Conservation (phyloP, 2,888 invertebrate species). For the Drosophila robusta region DNA sequence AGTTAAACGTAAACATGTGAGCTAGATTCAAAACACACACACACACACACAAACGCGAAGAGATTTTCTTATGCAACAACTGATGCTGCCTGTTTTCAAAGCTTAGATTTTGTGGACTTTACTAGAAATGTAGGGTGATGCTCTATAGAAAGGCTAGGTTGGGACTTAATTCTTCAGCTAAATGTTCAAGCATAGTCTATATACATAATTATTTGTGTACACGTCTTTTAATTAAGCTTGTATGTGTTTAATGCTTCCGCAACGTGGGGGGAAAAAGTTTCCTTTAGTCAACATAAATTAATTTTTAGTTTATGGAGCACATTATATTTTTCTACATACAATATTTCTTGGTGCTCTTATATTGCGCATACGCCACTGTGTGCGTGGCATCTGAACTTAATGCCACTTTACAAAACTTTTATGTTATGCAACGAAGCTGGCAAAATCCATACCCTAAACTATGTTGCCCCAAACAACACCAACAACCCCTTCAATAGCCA, state of each 20-base stretch:
- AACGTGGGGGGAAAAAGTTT: not conserved
- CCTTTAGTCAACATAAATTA: not conserved
- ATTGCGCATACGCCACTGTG: conserved; percentile 62
- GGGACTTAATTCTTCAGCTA: not conserved
- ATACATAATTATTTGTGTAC: conserved; percentile 7
- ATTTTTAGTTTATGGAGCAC: too few species aligned
- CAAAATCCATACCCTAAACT: conserved; percentile 18
- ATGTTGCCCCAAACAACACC: not conserved
- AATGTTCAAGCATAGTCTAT: not conserved
- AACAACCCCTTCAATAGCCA: conserved; percentile 14
- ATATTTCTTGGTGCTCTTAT: conserved; percentile 22
- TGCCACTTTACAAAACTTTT: conserved; percentile 65
- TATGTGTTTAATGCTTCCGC: not conserved
- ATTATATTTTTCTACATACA: conserved; percentile 2
- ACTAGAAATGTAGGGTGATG: conserved; percentile 21
- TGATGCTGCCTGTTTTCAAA: conserved; percentile 23
- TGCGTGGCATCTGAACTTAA: conserved; percentile 61
- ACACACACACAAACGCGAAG: conserved; percentile 2
- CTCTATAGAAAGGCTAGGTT: conserved; percentile 4
- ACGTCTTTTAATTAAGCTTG: not conserved
- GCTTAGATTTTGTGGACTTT: conserved; percentile 18
- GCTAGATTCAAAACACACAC: conserved; percentile 17
- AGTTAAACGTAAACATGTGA: conserved; percentile 31
- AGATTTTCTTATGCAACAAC: conserved; percentile 37
- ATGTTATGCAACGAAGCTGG: conserved; percentile 52